A percentile compares a stretch with the other conserved stretches of the same genome.
Evolutionary conservation across 2,888 invertebrate species (phyloP).

Genomic region (Eupithecia centaureata): DNA sequence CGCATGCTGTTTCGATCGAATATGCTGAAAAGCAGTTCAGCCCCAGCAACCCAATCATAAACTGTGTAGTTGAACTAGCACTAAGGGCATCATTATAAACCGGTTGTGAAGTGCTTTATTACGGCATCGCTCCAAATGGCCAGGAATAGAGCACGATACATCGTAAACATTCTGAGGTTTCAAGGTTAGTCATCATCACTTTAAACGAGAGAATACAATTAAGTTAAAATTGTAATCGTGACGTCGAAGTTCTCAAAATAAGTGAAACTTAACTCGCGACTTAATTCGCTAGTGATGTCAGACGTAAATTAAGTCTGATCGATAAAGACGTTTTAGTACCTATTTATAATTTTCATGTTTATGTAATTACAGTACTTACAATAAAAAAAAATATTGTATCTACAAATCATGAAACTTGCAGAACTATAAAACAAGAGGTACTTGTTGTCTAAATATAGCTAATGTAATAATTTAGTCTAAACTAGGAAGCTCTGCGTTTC

Average conservation of each 20-base stretch:
- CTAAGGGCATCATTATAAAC: slow-evolving; percentile 35
- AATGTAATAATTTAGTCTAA: too few species aligned
- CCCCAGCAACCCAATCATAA: slow-evolving; percentile 15
- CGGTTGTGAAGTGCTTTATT: slow-evolving; percentile 34
- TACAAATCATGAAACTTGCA: too few species aligned
- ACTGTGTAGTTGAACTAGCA: slow-evolving; percentile 35
- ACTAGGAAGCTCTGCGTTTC: too few species aligned
- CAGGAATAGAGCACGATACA: slow-evolving; percentile 31
- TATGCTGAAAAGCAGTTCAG: neutral
- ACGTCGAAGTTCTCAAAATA: neutral
- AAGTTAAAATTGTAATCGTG: neutral
- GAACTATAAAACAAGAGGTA: too few species aligned
- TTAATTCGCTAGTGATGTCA: neutral
- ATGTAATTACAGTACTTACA: too few species aligned
- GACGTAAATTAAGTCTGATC: neutral
- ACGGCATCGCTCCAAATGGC: slow-evolving; percentile 30
- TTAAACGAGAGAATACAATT: neutral
- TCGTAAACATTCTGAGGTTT: slow-evolving; percentile 23
- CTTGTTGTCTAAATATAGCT: too few species aligned
- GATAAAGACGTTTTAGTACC: too few species aligned
- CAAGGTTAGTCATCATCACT: neutral
- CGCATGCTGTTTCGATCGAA: neutral
- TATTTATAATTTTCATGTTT: too few species aligned
- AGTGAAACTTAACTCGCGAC: neutral
- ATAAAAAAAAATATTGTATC: too few species aligned